Evolutionary conservation across 1,140 invertebrate species (phyloP).

Genomic region (Rhopalosiphum maidis): DNA sequence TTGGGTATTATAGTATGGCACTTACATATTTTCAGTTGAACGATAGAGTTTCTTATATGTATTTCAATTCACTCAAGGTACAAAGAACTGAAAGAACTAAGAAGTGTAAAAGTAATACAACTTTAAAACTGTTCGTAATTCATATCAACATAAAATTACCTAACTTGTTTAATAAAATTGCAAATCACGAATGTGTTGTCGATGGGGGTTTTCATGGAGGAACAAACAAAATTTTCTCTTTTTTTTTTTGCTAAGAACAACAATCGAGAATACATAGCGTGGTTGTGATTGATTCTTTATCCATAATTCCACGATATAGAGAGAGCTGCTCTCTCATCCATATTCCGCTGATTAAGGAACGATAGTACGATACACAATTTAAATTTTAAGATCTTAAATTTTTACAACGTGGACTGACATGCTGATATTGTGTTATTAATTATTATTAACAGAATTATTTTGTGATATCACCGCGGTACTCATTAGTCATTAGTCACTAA

Average conservation of each 20-base stretch:
- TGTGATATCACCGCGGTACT: too few relatives aligned
- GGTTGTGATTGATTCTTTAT: not conserved
- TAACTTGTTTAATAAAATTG: constrained; percentile 4
- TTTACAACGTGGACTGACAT: too few relatives aligned
- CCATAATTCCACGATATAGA: too few relatives aligned
- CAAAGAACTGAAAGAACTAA: not conserved
- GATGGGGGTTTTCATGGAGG: not conserved
- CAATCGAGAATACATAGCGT: not conserved
- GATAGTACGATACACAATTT: too few relatives aligned
- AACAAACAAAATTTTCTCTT: not conserved
- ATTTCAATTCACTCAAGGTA: not conserved
- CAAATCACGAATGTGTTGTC: constrained; percentile 22
- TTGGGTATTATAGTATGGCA: not conserved
- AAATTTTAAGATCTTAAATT: too few relatives aligned
- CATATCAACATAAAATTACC: not conserved
- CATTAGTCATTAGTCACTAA: too few relatives aligned
- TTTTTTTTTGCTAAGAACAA: not conserved
- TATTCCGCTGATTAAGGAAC: too few relatives aligned
- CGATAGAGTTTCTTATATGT: not conserved
- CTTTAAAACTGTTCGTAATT: not conserved
- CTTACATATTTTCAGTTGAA: not conserved
- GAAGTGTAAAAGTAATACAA: not conserved
- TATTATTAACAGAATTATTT: too few relatives aligned
- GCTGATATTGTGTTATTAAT: too few relatives aligned
- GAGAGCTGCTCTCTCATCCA: too few relatives aligned